A percentile compares a stretch with the other conserved stretches of the same genome.
Conservation (phyloP, 2,797 vertebrate genomes). For the Pangasius krempfi region DNA sequence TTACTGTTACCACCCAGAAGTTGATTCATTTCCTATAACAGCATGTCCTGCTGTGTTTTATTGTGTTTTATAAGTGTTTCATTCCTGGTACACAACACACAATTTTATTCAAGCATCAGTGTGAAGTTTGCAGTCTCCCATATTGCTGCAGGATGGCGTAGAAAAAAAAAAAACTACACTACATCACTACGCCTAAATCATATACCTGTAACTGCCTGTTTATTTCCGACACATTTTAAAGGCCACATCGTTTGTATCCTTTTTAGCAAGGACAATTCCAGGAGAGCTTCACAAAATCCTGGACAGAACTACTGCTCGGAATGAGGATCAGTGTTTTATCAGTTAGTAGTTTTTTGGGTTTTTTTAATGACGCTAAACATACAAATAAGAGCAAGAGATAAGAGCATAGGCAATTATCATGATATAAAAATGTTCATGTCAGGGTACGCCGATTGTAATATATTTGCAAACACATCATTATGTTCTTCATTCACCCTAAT, state of each 20-base stretch:
- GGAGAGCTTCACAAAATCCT: background rate
- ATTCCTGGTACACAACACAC: background rate
- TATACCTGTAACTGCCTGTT: background rate
- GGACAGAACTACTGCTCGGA: background rate
- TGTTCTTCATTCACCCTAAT: slow-evolving; percentile 20
- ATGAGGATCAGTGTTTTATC: background rate
- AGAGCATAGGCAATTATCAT: background rate
- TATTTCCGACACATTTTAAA: background rate
- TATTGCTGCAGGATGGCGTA: too few species aligned
- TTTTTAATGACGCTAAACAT: background rate
- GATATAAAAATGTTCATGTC: background rate
- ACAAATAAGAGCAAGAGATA: background rate
- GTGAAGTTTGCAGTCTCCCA: background rate
- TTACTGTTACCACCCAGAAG: background rate
- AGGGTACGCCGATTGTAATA: background rate
- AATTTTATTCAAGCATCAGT: background rate
- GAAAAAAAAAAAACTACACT: too few species aligned
- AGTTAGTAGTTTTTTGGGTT: background rate
- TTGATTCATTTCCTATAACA: too few species aligned
- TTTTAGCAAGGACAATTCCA: background rate
- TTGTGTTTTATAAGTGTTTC: background rate
- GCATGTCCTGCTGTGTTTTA: background rate
- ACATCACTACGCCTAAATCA: background rate
- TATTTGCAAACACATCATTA: slow-evolving; percentile 52
- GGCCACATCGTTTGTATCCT: background rate